Evolutionary conservation across 2,113 vertebrate genomes (phyloP), one percentile per base, ranked within the genome.

Genomic region (Channa argus): DNA sequence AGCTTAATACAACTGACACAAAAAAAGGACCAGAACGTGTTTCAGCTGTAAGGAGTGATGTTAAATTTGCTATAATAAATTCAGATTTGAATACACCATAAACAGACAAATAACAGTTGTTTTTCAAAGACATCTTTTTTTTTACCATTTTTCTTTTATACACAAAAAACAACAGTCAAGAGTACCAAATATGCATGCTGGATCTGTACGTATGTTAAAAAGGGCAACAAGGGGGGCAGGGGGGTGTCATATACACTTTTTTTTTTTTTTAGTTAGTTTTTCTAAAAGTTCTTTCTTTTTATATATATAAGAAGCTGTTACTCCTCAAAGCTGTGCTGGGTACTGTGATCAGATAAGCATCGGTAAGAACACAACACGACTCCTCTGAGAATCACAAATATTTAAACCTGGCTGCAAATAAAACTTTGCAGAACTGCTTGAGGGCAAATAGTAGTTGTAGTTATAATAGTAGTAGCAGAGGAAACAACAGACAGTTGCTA

Each of bases 161-260:
- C 92, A 94, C 91, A 94, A 90, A 93, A 94, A 94, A 93, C 92
- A 94, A 94, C 93, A 94, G 93, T 94, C 92, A 94, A 92, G 66
- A 93, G 92, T 94, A 94, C 87, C 93, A 94, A 93, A 93, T 87
- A 91, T 92, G 92, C 94, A 95, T 95, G 94, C 93, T 93, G 93
- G 92, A 90, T 90, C 90, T 87, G 91, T 89, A 93, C 73, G 89
- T 83, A 87, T 90, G 86, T 88, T 90, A 92, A 94, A 93, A 91
- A 80, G 51, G 50, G 36, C 4, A 1, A 9, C 8, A 4, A 12
- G 10, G 13, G 34, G 9, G 66, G 33, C 2, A 2, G 3, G 46
- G 78, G 46, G 54, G 56, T 51, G 59, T 69, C 74, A 79, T 80
- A 80, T 70, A 89, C 83, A 79, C 61, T 54, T 72, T 70, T 83